Conservation (phyloP, 2,113 vertebrate genomes). For the Tichodroma muraria region DNA sequence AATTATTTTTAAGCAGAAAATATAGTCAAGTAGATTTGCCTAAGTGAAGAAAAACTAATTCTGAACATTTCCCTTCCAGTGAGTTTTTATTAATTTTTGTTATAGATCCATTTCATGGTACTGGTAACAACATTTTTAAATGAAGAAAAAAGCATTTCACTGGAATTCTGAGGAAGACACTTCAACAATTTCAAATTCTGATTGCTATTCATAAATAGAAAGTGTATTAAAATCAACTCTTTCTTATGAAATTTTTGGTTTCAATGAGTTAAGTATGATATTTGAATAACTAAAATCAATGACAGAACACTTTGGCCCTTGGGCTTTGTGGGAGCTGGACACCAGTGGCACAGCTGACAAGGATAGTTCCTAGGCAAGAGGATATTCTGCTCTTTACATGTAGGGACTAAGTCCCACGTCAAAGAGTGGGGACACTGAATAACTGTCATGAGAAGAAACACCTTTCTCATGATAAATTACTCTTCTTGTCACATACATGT, state of each 20-base stretch:
- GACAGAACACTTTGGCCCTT: neutral
- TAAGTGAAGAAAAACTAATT: neutral
- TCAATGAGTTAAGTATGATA: neutral
- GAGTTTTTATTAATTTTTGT: neutral
- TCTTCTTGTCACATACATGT: neutral
- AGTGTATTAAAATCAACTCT: neutral
- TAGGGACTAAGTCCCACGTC: neutral
- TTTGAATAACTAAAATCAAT: neutral
- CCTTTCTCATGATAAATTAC: neutral
- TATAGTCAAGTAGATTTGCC: neutral
- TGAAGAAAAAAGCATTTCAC: neutral
- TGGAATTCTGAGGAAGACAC: neutral
- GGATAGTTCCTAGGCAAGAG: neutral
- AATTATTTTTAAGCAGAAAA: neutral
- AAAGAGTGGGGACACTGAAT: neutral
- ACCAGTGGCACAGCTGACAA: neutral
- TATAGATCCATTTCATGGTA: too few relatives aligned
- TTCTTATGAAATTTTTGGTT: neutral
- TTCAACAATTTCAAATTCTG: neutral
- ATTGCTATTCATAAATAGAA: neutral
- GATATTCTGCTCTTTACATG: neutral
- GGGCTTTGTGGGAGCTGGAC: neutral
- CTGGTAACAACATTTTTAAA: neutral
- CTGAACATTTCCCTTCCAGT: neutral
- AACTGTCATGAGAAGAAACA: neutral